phyloP scores from a whole-genome alignment of 2,888 invertebrate genomes.

The Acanthosepion pharaonis region DNA sequence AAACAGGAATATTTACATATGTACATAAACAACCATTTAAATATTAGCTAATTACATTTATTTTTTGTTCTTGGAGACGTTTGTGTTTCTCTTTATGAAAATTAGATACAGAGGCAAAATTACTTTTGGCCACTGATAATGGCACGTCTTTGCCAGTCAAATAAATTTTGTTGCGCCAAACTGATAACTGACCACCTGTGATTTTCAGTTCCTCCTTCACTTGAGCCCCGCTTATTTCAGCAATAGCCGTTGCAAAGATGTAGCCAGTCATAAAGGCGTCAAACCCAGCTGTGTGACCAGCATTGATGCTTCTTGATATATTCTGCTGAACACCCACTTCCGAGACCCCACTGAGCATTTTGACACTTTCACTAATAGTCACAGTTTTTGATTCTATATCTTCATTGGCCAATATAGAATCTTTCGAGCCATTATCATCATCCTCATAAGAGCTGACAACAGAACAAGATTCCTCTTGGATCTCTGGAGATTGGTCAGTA shows the following conservation, averaged over 20 bases:
- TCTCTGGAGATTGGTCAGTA: neutral
- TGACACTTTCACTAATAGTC: neutral
- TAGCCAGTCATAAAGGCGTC: conserved; percentile 76
- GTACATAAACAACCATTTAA: neutral
- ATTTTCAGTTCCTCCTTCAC: conserved; percentile 48
- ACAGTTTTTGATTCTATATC: neutral
- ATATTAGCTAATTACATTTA: neutral
- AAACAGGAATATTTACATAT: neutral
- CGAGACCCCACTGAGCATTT: neutral
- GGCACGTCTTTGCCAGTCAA: conserved; percentile 74
- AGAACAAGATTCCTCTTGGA: neutral
- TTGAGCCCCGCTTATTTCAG: conserved; percentile 55
- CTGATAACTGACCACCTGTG: conserved; percentile 57
- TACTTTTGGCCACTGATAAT: conserved; percentile 70
- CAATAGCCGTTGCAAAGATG: conserved; percentile 69
- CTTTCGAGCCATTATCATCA: neutral
- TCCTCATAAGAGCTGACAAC: neutral
- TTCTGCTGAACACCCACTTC: neutral
- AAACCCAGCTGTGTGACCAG: conserved; percentile 75
- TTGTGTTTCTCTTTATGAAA: conserved; percentile 62
- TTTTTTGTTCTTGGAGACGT: neutral
- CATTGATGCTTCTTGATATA: conserved; percentile 51
- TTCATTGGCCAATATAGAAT: neutral
- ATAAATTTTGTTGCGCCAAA: conserved; percentile 72
- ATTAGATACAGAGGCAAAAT: conserved; percentile 71